phyloP scores from a whole-genome alignment of 1,140 invertebrate species.

The Pogonomyrmex barbatus region DNA sequence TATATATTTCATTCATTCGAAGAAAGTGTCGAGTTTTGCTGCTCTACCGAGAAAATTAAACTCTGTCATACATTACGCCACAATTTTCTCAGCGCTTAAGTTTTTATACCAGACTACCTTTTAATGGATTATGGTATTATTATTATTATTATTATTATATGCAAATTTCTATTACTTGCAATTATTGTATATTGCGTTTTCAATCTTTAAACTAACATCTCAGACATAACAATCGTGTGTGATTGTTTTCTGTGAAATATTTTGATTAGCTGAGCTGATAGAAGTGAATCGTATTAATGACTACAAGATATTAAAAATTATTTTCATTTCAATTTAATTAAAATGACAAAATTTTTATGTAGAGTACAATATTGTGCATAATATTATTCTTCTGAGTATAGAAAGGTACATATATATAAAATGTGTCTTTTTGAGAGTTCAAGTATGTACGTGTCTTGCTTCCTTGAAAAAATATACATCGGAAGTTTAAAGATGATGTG shows the following conservation, averaged over 20 bases:
- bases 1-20: conserved; percentile 17
- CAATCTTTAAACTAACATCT: conserved; percentile 57
- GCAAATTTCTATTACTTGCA: conserved; percentile 59
- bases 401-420: no score
- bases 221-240: conserved; percentile 34
- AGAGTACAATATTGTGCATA: not conserved
- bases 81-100: conserved; percentile 67
- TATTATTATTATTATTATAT: conserved; percentile 63
- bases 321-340: not conserved
- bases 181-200: conserved; percentile 55
- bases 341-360: conserved; percentile 23
- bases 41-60: conserved; percentile 58
- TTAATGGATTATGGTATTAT: conserved; percentile 74
- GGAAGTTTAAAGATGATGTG: no score
- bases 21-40: conserved; percentile 66
- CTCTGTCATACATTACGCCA: conserved; percentile 56
- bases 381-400: no score
- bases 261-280: conserved; percentile 53
- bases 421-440: no score
- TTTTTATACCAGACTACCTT: conserved; percentile 73
- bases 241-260: conserved; percentile 41
- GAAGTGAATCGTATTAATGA: conserved; percentile 56
- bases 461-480: no score
- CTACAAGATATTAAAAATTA: not conserved
- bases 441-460: no score